Conservation (phyloP, 2,113 vertebrate genomes). For the Vulpes lagopus region DNA sequence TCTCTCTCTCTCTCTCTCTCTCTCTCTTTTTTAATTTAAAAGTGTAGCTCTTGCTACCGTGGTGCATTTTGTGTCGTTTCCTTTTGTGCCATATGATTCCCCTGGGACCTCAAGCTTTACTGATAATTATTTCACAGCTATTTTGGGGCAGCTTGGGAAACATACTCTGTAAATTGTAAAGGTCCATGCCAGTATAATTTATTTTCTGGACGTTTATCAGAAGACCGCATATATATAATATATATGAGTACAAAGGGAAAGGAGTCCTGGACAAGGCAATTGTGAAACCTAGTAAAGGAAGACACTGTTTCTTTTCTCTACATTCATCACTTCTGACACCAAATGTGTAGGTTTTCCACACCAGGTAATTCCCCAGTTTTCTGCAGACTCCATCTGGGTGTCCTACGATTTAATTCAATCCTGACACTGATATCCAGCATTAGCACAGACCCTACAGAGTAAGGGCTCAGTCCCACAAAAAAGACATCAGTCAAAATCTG, state of each 20-base stretch:
- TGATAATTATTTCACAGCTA: neutral
- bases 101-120: neutral
- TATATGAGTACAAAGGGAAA: neutral
- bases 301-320: neutral
- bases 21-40: neutral
- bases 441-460: neutral
- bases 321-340: neutral
- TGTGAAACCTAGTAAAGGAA: neutral
- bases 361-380: neutral
- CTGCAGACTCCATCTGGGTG: neutral
- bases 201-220: neutral
- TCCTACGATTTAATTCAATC: neutral
- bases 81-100: neutral
- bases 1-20: neutral
- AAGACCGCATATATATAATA: neutral
- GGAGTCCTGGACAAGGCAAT: neutral
- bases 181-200: neutral
- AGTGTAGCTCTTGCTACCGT: neutral
- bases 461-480: neutral
- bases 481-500: neutral
- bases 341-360: neutral
- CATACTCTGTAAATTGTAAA: neutral
- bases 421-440: neutral
- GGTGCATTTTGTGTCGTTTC: neutral
- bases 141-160: neutral